These are phyloP conservation scores for Apus apus DNA, from an alignment of 2,113 vertebrate species.

Conservation along the genomic window DNA sequence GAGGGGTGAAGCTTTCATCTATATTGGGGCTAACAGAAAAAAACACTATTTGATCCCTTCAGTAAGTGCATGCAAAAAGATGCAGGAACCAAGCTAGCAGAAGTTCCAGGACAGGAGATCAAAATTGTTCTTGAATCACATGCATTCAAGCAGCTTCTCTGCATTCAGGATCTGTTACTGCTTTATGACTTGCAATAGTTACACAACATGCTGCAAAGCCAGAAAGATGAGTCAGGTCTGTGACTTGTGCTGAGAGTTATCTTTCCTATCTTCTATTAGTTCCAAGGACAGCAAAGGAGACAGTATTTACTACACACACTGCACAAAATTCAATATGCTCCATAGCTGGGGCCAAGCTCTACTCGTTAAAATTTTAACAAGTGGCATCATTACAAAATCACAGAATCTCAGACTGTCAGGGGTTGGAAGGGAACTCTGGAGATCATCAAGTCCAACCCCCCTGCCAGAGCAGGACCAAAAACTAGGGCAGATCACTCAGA, in stretches of 20 bases:
- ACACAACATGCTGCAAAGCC: slow-evolving; percentile 42
- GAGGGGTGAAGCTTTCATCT: background rate
- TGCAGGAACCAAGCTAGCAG: background rate
- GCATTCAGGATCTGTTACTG: background rate
- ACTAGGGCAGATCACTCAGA: no score
- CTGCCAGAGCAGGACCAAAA: no score
- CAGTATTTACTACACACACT: background rate
- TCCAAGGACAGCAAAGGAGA: background rate
- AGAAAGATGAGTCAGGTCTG: slow-evolving; percentile 39
- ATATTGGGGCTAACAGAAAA: background rate
- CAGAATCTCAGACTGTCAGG: no score
- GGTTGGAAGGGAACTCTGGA: no score
- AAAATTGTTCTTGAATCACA: background rate
- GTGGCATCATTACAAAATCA: background rate
- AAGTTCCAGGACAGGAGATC: background rate
- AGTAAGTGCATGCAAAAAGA: background rate
- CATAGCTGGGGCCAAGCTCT: background rate
- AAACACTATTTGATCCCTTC: background rate
- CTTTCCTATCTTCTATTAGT: background rate
- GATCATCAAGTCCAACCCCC: no score
- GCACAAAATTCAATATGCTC: background rate
- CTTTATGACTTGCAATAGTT: slow-evolving; percentile 17
- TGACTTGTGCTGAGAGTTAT: background rate
- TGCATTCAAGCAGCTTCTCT: background rate
- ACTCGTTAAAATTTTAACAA: background rate